Percentiles rank a stretch among this genome's conserved stretches.
phyloP scores from a whole-genome alignment of 2,797 vertebrate genomes.

The Malacoraja senta region DNA sequence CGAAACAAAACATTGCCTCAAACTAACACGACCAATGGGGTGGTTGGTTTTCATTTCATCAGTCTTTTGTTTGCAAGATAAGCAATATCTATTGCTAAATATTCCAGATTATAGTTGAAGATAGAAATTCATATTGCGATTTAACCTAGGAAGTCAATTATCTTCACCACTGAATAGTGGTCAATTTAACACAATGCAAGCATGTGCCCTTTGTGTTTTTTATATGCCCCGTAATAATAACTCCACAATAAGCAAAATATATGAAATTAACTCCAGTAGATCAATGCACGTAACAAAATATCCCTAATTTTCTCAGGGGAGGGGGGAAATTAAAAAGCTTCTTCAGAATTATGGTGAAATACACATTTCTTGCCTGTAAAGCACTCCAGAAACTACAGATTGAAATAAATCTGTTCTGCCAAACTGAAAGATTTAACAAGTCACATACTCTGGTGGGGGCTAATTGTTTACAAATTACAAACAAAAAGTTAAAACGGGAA shows the following conservation, averaged over 20 bases:
- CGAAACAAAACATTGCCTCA: not conserved
- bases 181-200: not conserved
- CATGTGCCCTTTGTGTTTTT: slow-evolving; percentile 2
- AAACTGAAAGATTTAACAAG: slow-evolving; percentile 22
- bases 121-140: not conserved
- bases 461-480: not conserved
- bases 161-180: not conserved
- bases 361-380: not conserved
- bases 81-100: not conserved
- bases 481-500: not conserved
- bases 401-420: not conserved
- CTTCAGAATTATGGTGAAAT: not conserved
- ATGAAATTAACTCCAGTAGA: not conserved
- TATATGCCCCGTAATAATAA: not conserved
- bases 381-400: not conserved
- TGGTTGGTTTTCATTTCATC: slow-evolving; percentile 8
- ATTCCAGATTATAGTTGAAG: slow-evolving; percentile 4
- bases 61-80: slow-evolving; percentile 20
- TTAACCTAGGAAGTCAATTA: not conserved
- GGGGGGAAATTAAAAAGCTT: not conserved
- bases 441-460: not conserved
- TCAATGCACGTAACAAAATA: not conserved
- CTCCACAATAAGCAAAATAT: not conserved
- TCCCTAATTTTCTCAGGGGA: not conserved
- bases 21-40: not conserved